Evolutionary conservation across 1,140 invertebrate genomes (phyloP), one percentile per base, ranked within the genome.

Genomic region (Brachionus sp.): DNA sequence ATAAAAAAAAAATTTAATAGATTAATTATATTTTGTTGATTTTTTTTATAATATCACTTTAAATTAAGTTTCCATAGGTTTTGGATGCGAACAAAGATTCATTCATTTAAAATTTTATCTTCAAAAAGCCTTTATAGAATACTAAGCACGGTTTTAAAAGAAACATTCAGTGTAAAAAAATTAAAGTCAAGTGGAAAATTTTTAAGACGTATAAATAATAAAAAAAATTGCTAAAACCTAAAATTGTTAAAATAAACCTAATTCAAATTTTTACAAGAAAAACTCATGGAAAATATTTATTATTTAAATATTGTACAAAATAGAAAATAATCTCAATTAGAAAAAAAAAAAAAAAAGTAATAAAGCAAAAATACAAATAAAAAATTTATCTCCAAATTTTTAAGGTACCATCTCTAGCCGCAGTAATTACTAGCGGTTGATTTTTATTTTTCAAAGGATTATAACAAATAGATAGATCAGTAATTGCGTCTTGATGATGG

Each of bases 301-400:
- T 57, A 57, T 57, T 57, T 6, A 70, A 70, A 70, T 19, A 70
- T 12, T 66, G 12, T 66, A 66, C 64, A 66, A 33, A 10, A 10
- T 6, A 57, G 13, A 66, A 23, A 23, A 39, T 35, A 29, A 46
- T 35, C 25, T 46, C 33, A 44, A 70, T 9, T 44, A 75, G 3
- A 75, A 25, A 75, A 1, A 19, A n/a, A n/a, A 23, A 12, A 46
- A 29, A 75, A 75, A 50, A 25, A 1, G 13, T 42, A 39, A 42
- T 42, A 42, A 16, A 44, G 13, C 0, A 23, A 42, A 35, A 39
- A 70, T 42, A 5, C 35, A 19, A 2, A n/a, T 6, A 39, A 42
- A 70, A 29, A 29, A 29, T 2, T 66, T 80, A 80, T 62, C 77
- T n/a, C 77, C 77, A 80, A 42, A 80, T 80, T 50, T 80, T 80